Percentiles rank a stretch among this genome's conserved stretches.
phyloP scores from a whole-genome alignment of 2,113 vertebrate species.

The Ageneiosus marmoratus region DNA sequence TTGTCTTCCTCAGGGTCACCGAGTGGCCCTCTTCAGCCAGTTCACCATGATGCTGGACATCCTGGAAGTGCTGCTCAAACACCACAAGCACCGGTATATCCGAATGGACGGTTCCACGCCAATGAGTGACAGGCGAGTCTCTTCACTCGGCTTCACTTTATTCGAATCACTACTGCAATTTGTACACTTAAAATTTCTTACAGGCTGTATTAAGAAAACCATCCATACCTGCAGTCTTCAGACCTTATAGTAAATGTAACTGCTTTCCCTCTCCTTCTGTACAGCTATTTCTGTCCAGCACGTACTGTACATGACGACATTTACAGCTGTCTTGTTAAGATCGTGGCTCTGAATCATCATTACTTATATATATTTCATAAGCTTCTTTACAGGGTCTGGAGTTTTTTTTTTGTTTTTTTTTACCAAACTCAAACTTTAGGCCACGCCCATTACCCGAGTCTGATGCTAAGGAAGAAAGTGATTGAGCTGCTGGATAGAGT shows the following conservation, averaged over 20 bases:
- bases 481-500: not conserved
- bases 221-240: not conserved
- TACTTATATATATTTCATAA: not conserved
- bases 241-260: not conserved
- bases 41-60: conserved; percentile 98
- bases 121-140: conserved; percentile 83
- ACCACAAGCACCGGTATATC: conserved; percentile 84
- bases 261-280: not conserved
- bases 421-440: not conserved
- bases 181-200: too few relatives aligned
- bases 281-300: not conserved
- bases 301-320: not conserved
- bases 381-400: too few relatives aligned
- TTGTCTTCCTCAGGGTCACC: conserved; percentile 79
- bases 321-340: not conserved
- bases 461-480: not conserved
- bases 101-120: conserved; percentile 92
- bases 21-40: conserved; percentile 95
- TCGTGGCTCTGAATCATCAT: not conserved
- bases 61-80: conserved; percentile 87
- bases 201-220: not conserved
- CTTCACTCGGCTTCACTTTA: too few relatives aligned
- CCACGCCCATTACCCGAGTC: not conserved
- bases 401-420: not conserved
- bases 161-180: not conserved